Evolutionary conservation across 2,888 invertebrate species (phyloP).

Genomic region (Peribatodes rhomboidaria): DNA sequence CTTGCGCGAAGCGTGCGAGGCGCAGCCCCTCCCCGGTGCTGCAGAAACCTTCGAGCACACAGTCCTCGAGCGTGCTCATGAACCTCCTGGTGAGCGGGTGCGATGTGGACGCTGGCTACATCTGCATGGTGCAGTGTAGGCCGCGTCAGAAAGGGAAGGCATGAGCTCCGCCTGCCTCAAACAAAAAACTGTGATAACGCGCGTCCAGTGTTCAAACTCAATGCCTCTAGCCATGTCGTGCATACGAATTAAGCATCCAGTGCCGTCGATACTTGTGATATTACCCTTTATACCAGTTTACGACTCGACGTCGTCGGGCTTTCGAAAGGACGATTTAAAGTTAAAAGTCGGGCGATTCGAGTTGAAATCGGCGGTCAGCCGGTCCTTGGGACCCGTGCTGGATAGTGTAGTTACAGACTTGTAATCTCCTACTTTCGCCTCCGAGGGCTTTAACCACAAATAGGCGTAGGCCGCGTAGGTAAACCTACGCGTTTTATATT

Average conservation of each 20-base stretch:
- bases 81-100: conserved; percentile 98
- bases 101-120: conserved; percentile 97
- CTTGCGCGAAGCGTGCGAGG: conserved; percentile 73
- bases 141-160: conserved; percentile 83
- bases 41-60: conserved; percentile 68
- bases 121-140: conserved; percentile 92
- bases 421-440: conserved; percentile 69
- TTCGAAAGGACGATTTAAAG: conserved; percentile 58
- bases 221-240: conserved; percentile 60
- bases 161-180: conserved; percentile 60
- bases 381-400: conserved; percentile 59
- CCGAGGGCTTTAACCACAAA: conserved; percentile 58
- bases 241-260: conserved; percentile 65
- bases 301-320: conserved; percentile 56
- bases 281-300: conserved; percentile 62
- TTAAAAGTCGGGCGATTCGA: conserved; percentile 63
- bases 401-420: conserved; percentile 64
- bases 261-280: conserved; percentile 80
- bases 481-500: conserved; percentile 54
- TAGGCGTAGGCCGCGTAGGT: conserved; percentile 60
- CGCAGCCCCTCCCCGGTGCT: conserved; percentile 75
- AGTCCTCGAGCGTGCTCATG: conserved; percentile 94
- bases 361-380: conserved; percentile 43
- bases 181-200: conserved; percentile 82
- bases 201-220: conserved; percentile 81